Base-by-base conservation (phyloP, 2,797 vertebrate genomes). In the Rallus crepitans region DNA sequence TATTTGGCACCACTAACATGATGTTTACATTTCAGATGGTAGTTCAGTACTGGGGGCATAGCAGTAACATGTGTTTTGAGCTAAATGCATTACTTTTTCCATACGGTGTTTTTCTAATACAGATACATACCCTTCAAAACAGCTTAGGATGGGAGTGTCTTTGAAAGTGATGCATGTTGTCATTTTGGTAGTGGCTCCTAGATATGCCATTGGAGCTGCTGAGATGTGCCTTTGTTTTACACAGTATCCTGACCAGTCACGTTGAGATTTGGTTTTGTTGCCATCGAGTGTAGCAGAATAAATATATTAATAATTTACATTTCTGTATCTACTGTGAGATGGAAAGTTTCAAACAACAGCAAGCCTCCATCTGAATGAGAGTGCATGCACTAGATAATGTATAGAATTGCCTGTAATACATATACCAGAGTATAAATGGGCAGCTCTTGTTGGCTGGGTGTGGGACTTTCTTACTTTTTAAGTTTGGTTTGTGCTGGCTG, bases 211-310 rank as follows among this genome's bases (percentile, higher is more conserved):
- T 57, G 65, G 56, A 55, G 24, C 65, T 87, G 69, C 53, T 60
- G 65, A 69, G 35, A 45, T 0, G 73, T 70, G 52, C 23, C 56
- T 68, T 81, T 66, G 25, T 88, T 82, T 81, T 61, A 63, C 18
- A 39, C 7, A 31, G 7, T 50, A n/a, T 45, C n/a, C n/a, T 47
- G 45, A 63, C 16, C 33, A 61, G 17, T 72, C 89, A 37, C 60
- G 79, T 82, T 96, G 91, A 81, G 73, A 73, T 92, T 73, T 87
- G 84, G 93, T 93, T 95, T 94, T 63, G 66, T 65, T 92, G 87
- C 61, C 50, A 27, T 31, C 0, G 3, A 89, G 23, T 48, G 47
- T 20, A 40, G 57, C 6, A 6, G 42, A 94, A 91, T 75, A 83
- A 69, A 77, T 90, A 86, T 50, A 68, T 71, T 82, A 76, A 28